phyloP scores from a whole-genome alignment of 2,113 vertebrate genomes.

The Pogona vitticeps region DNA sequence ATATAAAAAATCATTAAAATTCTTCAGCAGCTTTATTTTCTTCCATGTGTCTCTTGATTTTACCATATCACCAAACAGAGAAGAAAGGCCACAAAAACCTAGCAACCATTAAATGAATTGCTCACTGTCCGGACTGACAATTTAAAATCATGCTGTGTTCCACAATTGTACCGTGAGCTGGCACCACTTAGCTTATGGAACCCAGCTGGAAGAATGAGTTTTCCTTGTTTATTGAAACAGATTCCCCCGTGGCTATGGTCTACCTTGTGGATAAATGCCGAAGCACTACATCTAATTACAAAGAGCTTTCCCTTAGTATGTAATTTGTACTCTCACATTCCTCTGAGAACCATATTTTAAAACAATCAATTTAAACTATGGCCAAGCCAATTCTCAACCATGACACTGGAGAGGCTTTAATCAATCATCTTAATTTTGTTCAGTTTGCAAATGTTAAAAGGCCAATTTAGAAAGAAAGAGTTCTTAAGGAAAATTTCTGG shows the following conservation, averaged over 20 bases:
- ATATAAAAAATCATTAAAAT: not conserved
- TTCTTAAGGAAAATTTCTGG: not conserved
- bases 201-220: conserved; percentile 40
- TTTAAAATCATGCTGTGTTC: not conserved
- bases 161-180: not conserved
- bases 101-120: not conserved
- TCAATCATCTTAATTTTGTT: conserved; percentile 36
- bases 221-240: conserved; percentile 25
- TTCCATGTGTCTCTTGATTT: not conserved
- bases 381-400: conserved; percentile 6
- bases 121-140: not conserved
- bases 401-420: conserved; percentile 45
- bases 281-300: conserved; percentile 34
- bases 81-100: not conserved
- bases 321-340: conserved; percentile 43
- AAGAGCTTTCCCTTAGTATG: conserved; percentile 17
- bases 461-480: conserved; percentile 27
- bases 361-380: conserved; percentile 32
- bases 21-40: not conserved
- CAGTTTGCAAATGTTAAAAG: conserved; percentile 43
- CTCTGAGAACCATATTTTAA: conserved; percentile 35
- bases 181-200: not conserved
- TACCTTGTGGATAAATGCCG: conserved; percentile 43
- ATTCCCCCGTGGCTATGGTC: conserved; percentile 3
- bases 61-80: not conserved